phyloP scores from a whole-genome alignment of 1,140 invertebrate species.

The Drosophila kepulauana region DNA sequence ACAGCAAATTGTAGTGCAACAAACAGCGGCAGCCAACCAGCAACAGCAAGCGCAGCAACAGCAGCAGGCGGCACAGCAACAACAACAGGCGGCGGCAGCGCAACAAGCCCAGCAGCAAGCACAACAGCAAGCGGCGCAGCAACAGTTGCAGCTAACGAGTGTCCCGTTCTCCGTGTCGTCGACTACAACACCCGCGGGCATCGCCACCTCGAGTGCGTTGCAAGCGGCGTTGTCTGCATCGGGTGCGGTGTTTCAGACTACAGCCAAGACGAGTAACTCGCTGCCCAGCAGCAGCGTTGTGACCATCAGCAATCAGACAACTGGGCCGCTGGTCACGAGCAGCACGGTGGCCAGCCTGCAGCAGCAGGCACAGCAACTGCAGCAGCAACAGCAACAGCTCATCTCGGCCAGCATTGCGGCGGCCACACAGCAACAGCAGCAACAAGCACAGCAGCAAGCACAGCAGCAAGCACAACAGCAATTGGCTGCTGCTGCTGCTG shows the following conservation, averaged over 20 bases:
- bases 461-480: slow-evolving; percentile 55
- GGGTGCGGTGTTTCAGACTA: slow-evolving; percentile 63
- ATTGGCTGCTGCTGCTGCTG: slow-evolving; percentile 47
- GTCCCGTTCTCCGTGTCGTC: slow-evolving; percentile 85
- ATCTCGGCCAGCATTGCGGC: slow-evolving; percentile 59
- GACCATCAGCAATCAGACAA: slow-evolving; percentile 74
- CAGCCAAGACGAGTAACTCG: slow-evolving; percentile 54
- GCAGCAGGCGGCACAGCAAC: slow-evolving; percentile 76
- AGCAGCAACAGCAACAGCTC: slow-evolving; percentile 61
- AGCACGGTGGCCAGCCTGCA: slow-evolving; percentile 70
- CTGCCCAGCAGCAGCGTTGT: slow-evolving; percentile 72
- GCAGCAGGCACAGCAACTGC: slow-evolving; percentile 61
- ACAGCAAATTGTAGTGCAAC: slow-evolving; percentile 77
- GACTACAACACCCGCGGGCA: slow-evolving; percentile 85
- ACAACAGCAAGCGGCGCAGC: slow-evolving; percentile 42
- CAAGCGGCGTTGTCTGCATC: slow-evolving; percentile 61
- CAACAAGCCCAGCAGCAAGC: slow-evolving; percentile 35
- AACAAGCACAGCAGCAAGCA: slow-evolving; percentile 47
- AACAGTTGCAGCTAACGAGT: slow-evolving; percentile 55
- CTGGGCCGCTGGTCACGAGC: slow-evolving; percentile 73
- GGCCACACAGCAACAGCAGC: slow-evolving; percentile 59
- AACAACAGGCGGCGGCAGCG: slow-evolving; percentile 50
- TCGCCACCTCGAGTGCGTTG: slow-evolving; percentile 74
- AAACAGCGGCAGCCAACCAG: slow-evolving; percentile 23
- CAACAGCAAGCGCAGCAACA: slow-evolving; percentile 60